phyloP scores from a whole-genome alignment of 2,113 vertebrate species.

The Mobula birostris region DNA sequence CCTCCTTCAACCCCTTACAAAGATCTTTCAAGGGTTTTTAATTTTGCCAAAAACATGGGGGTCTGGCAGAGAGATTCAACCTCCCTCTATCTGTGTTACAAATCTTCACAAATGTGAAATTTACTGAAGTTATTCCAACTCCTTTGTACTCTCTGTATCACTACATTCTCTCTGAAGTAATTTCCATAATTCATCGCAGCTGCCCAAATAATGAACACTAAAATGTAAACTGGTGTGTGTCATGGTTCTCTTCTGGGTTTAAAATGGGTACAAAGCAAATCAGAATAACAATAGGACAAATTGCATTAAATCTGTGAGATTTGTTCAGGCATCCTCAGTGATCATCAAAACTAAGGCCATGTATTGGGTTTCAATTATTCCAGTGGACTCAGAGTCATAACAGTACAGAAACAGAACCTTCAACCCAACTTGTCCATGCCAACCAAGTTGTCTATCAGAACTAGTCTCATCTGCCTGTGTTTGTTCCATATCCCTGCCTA shows the following conservation, averaged over 20 bases:
- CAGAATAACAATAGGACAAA: not conserved
- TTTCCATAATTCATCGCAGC: slow-evolving; percentile 10
- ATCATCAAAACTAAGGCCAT: not conserved
- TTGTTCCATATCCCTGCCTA: too few relatives aligned
- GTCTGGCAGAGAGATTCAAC: not conserved
- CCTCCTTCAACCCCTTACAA: not conserved
- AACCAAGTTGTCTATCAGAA: too few relatives aligned
- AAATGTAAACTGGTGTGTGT: not conserved
- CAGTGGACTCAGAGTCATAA: not conserved
- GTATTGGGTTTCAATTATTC: not conserved
- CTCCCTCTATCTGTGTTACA: not conserved
- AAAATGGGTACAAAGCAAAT: not conserved
- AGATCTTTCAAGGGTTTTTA: not conserved
- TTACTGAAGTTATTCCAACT: slow-evolving; percentile 30
- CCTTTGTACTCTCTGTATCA: not conserved
- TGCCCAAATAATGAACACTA: not conserved
- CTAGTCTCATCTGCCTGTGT: too few relatives aligned
- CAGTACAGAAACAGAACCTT: too few relatives aligned
- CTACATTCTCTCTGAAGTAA: slow-evolving; percentile 6
- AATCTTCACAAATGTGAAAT: slow-evolving; percentile 7
- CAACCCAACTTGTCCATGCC: too few relatives aligned
- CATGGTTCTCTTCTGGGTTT: not conserved
- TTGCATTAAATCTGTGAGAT: not conserved
- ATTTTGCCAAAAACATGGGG: not conserved
- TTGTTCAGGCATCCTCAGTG: not conserved